phyloP scores from a whole-genome alignment of 2,797 vertebrate genomes.

The Sebastes umbrosus region DNA sequence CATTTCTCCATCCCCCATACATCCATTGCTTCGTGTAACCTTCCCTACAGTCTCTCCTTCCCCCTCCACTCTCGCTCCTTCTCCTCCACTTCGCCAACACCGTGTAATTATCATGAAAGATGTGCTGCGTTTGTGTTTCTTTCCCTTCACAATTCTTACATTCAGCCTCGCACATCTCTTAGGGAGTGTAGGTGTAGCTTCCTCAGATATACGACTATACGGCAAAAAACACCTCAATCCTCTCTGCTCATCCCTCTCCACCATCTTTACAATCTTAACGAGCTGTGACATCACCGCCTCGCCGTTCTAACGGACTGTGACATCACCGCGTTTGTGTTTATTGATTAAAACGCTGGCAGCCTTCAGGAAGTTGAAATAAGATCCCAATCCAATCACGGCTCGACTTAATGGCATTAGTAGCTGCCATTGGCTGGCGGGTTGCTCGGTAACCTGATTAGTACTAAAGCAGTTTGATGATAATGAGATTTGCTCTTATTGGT shows the following conservation, averaged over 20 bases:
- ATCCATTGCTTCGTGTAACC: not conserved
- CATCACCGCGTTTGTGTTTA: constrained; percentile 77
- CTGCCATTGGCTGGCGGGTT: constrained; percentile 83
- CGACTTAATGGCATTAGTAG: constrained; percentile 84
- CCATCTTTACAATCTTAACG: constrained; percentile 58
- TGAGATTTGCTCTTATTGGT: constrained; percentile 85
- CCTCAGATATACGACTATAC: not conserved
- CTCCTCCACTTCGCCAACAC: constrained; percentile 25
- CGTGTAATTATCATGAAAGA: constrained; percentile 58
- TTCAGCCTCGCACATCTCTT: constrained; percentile 7
- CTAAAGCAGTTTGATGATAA: constrained; percentile 83
- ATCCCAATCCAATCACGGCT: constrained; percentile 81
- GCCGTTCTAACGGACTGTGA: constrained; percentile 71
- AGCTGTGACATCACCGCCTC: constrained; percentile 74
- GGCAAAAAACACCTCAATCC: constrained; percentile 25
- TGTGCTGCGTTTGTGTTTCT: constrained; percentile 46
- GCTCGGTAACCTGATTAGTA: constrained; percentile 83
- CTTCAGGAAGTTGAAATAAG: constrained; percentile 82
- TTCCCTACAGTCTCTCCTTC: not conserved
- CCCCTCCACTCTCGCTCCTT: not conserved
- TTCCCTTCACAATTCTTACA: constrained; percentile 13
- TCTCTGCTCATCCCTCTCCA: constrained; percentile 25
- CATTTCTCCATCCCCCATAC: not conserved
- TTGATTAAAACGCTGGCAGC: constrained; percentile 83
- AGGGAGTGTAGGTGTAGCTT: constrained; percentile 17